A percentile compares a stretch with the other conserved stretches of the same genome.
Conservation (phyloP, 2,113 vertebrate species). For the Pao palembangensis region DNA sequence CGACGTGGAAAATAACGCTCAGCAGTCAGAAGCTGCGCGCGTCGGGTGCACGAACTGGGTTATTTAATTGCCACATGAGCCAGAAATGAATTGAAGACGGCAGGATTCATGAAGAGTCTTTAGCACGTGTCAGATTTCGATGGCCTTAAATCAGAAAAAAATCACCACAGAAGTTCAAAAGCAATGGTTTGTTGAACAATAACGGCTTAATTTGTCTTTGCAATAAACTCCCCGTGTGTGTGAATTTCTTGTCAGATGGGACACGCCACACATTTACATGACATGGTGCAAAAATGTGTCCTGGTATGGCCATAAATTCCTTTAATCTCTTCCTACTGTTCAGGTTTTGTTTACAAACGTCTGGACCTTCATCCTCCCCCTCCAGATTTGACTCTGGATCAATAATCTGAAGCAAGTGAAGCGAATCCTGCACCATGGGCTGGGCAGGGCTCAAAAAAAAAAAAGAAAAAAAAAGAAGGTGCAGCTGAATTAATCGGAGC, state of each 20-base stretch:
- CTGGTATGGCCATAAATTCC: too few species aligned
- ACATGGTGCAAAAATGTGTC: too few species aligned
- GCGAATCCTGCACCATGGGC: conserved; percentile 30
- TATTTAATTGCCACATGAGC: conserved; percentile 7
- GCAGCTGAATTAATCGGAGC: neutral
- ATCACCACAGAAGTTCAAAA: neutral
- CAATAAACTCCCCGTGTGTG: too few species aligned
- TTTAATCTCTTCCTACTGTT: too few species aligned
- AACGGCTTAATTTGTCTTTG: too few species aligned
- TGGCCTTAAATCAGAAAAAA: too few species aligned
- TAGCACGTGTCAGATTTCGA: too few species aligned
- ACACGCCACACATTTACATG: too few species aligned
- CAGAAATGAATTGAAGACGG: conserved; percentile 8
- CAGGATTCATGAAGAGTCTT: neutral
- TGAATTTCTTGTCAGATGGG: too few species aligned
- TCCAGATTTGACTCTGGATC: conserved; percentile 13
- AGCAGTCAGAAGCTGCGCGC: neutral
- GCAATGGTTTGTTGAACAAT: too few species aligned
- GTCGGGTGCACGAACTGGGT: conserved; percentile 13
- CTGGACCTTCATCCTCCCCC: too few species aligned
- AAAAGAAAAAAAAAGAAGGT: neutral
- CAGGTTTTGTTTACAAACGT: too few species aligned
- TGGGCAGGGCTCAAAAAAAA: neutral
- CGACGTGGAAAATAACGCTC: conserved; percentile 10
- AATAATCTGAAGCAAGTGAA: conserved; percentile 11